These are phyloP conservation scores for Oreochromis mossambicus DNA, from an alignment of 2,797 vertebrate species.

Conservation along the genomic window DNA sequence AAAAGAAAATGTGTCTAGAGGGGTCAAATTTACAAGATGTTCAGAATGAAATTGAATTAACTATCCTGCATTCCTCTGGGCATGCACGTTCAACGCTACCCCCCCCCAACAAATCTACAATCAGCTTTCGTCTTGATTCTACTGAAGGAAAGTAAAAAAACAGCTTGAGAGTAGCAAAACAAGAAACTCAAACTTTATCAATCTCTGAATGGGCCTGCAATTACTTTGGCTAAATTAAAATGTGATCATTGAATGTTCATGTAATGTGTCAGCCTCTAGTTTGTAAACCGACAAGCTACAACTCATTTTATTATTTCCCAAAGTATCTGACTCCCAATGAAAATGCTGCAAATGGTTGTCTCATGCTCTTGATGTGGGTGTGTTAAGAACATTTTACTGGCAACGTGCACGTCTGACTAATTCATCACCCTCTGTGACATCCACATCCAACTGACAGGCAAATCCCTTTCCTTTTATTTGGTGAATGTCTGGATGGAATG, in stretches of 20 bases:
- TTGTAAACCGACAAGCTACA: neutral
- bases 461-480: conserved; percentile 30
- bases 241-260: neutral
- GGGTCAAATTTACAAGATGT: conserved; percentile 51
- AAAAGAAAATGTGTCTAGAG: conserved; percentile 37
- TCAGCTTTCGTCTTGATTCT: conserved; percentile 51
- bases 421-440: conserved; percentile 45
- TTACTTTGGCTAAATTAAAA: conserved; percentile 8
- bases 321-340: conserved; percentile 9
- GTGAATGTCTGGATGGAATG: neutral
- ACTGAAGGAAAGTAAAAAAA: conserved; percentile 16
- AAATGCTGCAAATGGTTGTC: conserved; percentile 28
- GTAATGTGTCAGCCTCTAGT: conserved; percentile 11
- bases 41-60: conserved; percentile 56
- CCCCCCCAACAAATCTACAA: conserved; percentile 22
- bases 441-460: conserved; percentile 31
- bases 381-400: conserved; percentile 45
- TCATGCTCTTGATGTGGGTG: conserved; percentile 44
- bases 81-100: conserved; percentile 30
- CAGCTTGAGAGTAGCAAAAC: conserved; percentile 20
- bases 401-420: conserved; percentile 47
- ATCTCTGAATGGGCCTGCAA: conserved; percentile 18
- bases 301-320: neutral
- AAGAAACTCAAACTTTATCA: conserved; percentile 29
- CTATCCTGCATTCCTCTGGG: conserved; percentile 41